Percentiles rank a stretch among this genome's conserved stretches.
These are phyloP conservation scores for Caenorhabditis doughertyi DNA, from an alignment of 2,888 invertebrate genomes.

Conservation along the genomic window DNA sequence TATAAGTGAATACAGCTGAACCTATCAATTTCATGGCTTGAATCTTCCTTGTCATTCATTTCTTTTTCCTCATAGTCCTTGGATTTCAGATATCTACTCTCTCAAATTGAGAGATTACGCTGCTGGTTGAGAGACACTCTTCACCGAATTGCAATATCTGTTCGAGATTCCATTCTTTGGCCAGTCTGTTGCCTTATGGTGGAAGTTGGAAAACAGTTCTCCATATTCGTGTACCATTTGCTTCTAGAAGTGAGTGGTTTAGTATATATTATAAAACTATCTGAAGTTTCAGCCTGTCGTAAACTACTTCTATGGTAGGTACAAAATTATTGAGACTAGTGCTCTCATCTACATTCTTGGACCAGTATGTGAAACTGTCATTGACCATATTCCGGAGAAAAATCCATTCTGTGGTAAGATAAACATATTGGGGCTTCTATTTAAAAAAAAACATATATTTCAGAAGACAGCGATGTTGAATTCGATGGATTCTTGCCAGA, in stretches of 20 bases:
- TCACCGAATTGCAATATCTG: slow-evolving; percentile 67
- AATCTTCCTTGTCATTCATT: too few relatives aligned
- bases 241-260: slow-evolving; percentile 54
- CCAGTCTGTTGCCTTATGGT: slow-evolving; percentile 74
- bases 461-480: slow-evolving; percentile 80
- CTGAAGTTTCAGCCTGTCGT: slow-evolving; percentile 61
- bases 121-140: slow-evolving; percentile 65
- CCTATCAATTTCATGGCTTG: too few relatives aligned
- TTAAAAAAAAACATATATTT: slow-evolving; percentile 14
- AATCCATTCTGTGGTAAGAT: slow-evolving; percentile 78
- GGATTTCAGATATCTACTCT: slow-evolving; percentile 52
- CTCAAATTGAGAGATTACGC: slow-evolving; percentile 63
- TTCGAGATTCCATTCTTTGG: slow-evolving; percentile 76
- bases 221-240: slow-evolving; percentile 53
- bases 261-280: background rate
- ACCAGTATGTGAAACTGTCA: slow-evolving; percentile 76
- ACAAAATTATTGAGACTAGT: slow-evolving; percentile 70
- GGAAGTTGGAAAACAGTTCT: slow-evolving; percentile 59
- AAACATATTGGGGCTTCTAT: too few relatives aligned
- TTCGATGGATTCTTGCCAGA: slow-evolving; percentile 80
- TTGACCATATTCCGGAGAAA: slow-evolving; percentile 79
- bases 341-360: slow-evolving; percentile 77
- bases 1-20: too few relatives aligned
- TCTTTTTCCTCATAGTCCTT: too few relatives aligned
- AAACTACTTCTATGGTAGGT: slow-evolving; percentile 68